Base-by-base conservation (phyloP, 2,888 invertebrate species). In the Cheilosia vernalis region DNA sequence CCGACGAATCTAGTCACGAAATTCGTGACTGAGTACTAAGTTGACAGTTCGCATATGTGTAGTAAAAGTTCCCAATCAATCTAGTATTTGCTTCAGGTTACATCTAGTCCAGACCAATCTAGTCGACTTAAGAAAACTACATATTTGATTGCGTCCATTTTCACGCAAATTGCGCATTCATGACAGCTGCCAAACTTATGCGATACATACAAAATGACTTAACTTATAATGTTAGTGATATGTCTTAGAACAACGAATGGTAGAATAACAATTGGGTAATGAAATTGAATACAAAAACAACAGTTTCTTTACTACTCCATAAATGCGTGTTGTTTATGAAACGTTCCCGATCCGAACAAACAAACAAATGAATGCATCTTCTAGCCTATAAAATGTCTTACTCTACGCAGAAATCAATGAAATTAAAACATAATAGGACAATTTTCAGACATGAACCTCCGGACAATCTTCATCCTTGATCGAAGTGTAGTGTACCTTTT, bases 401-500 rank as follows among this genome's bases (percentile, higher is more conserved):
- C n/a, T 47, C 69, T 78, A 78, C 1, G 40, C 15, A 60, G 24
- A 69, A 70, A 53, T 44, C 27, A 61, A 40, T 42, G n/a, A 42
- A 60, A 51, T 42, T 58, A 61, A 66, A 49, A 61, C 69, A 51
- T 24, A 51, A 44, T 73, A 69, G 53, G 77, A 78, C 49, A 63
- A 51, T 49, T 42, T 72, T 89, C 90, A 92, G 82, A 92, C 92
- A 87, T 92, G 92, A 58, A 92, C 92, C 86, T 92, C 92, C 64
- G 92, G 91, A 87, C 91, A 93, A 78, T 94, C 94, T 87, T 93
- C 93, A 87, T 94, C 94, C 78, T 94, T 94, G 87, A 96, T 95
- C 9, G 95, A 95, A 1, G 95, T 95, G 88, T 96, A 96, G 87
- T 95, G 95, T 44, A 96, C 95, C 90, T 95, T 95, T 89, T 95